Conservation (phyloP, 2,888 invertebrate species). For the Ophion ellenae region DNA sequence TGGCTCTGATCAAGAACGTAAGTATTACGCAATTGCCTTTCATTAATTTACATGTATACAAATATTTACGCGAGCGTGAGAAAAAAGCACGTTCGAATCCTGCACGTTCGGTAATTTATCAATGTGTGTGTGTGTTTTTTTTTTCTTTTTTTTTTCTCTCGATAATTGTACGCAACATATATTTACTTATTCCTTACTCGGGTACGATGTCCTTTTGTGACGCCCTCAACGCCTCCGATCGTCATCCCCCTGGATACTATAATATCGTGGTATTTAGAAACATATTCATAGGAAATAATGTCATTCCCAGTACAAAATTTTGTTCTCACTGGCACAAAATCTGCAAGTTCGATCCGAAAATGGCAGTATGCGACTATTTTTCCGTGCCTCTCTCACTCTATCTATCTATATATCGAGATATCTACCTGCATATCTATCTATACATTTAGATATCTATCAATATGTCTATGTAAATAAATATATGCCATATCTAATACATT, state of each 20-base stretch:
- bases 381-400: neutral
- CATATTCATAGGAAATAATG: neutral
- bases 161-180: conserved; percentile 7
- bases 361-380: neutral
- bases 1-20: conserved; percentile 98
- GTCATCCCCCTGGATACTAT: conserved; percentile 22
- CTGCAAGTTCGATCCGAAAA: neutral
- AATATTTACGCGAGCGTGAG: conserved; percentile 37
- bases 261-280: neutral
- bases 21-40: conserved; percentile 84
- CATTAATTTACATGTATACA: conserved; percentile 1
- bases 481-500: neutral
- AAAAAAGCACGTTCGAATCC: conserved; percentile 67
- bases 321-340: neutral
- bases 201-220: conserved; percentile 28
- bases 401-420: neutral
- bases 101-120: conserved; percentile 78
- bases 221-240: conserved; percentile 40
- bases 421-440: neutral
- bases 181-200: conserved; percentile 31
- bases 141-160: neutral
- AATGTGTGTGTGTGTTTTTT: conserved; percentile 58
- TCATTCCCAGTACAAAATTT: neutral
- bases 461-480: neutral
- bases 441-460: neutral